Evolutionary conservation across 2,888 invertebrate species (phyloP).

Genomic region (Rhimphoctona megacephalus): DNA sequence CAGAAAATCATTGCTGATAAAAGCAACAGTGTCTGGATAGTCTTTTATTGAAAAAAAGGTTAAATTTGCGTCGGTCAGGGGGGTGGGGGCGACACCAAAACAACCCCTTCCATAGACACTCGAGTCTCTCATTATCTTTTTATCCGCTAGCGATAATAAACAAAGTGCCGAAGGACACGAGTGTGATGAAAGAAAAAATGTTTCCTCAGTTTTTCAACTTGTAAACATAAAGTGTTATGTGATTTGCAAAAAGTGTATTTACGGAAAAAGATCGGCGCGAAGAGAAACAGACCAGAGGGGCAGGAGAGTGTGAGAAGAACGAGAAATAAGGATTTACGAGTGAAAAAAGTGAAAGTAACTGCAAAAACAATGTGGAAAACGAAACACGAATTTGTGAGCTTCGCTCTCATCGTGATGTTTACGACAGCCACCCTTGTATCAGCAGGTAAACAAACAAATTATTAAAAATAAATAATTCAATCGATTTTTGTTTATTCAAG

Average conservation of each 20-base stretch:
- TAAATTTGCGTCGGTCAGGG: neutral
- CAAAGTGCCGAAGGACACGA: constrained; percentile 16
- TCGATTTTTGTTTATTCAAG: neutral
- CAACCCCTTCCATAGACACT: constrained; percentile 1
- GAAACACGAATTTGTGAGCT: constrained; percentile 46
- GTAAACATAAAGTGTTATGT: constrained; percentile 12
- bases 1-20: neutral
- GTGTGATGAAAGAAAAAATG: neutral
- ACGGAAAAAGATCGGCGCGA: neutral
- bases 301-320: neutral
- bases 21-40: neutral
- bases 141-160: constrained; percentile 3
- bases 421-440: constrained; percentile 46
- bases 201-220: neutral
- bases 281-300: neutral
- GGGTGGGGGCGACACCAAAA: constrained; percentile 4
- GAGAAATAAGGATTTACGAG: constrained; percentile 3
- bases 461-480: neutral
- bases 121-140: neutral
- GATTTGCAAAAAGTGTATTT: constrained; percentile 3
- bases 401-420: constrained; percentile 49
- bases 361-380: constrained; percentile 60
- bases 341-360: constrained; percentile 34
- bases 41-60: neutral
- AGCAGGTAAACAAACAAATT: constrained; percentile 30